These are phyloP conservation scores for Heliocidaris erythrogramma DNA, from an alignment of 35 echinoderm and acorn worm species.

Conservation along the genomic window DNA sequence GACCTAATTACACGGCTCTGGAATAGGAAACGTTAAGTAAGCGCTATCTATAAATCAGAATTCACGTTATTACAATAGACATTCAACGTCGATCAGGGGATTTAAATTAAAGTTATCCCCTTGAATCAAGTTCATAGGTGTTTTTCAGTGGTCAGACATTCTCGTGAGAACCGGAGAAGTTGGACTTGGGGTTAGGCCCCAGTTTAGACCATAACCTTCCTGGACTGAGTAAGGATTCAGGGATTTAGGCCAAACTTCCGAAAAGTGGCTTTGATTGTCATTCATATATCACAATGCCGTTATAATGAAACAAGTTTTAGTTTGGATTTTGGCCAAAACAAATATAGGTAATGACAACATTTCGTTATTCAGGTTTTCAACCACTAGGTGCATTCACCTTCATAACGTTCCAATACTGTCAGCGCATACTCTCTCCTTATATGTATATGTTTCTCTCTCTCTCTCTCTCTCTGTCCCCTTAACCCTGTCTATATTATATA, in stretches of 20 bases:
- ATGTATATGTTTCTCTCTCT: not conserved
- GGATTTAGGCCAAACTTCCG: slow-evolving; percentile 8
- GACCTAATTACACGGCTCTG: no score
- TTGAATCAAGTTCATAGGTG: no score
- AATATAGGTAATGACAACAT: slow-evolving; percentile 18
- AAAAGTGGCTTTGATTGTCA: not conserved
- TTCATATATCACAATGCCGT: not conserved
- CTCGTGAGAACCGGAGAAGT: not conserved
- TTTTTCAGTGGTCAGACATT: no score
- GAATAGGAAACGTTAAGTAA: no score
- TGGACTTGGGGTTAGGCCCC: not conserved
- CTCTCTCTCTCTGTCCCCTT: not conserved
- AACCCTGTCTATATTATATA: not conserved
- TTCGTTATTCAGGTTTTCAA: not conserved
- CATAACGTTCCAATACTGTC: no score
- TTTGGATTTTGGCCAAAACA: not conserved
- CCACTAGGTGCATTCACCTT: not conserved
- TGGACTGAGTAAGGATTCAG: not conserved
- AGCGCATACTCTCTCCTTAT: no score
- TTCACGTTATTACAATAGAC: no score
- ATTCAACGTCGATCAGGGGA: no score
- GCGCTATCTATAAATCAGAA: no score
- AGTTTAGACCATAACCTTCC: not conserved
- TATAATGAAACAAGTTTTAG: not conserved
- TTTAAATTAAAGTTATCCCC: no score